These are phyloP conservation scores for Numenius phaeopus DNA, from an alignment of 2,797 vertebrate species.

Conservation along the genomic window DNA sequence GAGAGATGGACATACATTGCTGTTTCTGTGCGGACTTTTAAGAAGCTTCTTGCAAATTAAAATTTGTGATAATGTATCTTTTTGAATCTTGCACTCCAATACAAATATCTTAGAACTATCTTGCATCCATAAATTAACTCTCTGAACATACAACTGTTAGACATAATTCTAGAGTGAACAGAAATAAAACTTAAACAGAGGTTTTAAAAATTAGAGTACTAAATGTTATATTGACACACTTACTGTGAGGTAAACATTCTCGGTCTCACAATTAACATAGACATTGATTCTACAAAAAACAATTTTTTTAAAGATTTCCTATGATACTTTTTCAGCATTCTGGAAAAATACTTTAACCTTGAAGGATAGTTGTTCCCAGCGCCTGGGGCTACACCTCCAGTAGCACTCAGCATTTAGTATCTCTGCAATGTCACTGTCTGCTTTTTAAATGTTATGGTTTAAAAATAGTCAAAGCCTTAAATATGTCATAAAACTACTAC, in stretches of 20 bases:
- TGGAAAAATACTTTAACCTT: not conserved
- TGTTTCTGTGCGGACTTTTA: not conserved
- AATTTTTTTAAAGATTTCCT: not conserved
- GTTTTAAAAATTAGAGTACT: not conserved
- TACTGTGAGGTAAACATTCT: not conserved
- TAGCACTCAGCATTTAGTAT: not conserved
- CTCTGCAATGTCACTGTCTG: not conserved
- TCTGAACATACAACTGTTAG: not conserved
- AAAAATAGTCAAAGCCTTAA: not conserved
- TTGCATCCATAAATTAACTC: not conserved
- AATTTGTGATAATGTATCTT: not conserved
- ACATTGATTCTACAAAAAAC: not conserved
- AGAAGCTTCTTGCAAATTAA: not conserved
- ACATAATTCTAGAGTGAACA: not conserved
- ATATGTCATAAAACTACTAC: not conserved
- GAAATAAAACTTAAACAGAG: not conserved
- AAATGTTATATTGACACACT: not conserved
- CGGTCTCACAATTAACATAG: not conserved
- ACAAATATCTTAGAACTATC: not conserved
- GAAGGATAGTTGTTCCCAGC: fast-evolving
- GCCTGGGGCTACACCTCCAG: not conserved
- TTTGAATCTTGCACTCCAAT: fast-evolving
- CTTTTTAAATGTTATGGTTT: not conserved
- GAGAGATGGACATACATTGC: not conserved
- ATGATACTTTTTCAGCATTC: not conserved